Base-by-base conservation (phyloP, 2,797 vertebrate genomes). In the Nannoperca australis region DNA sequence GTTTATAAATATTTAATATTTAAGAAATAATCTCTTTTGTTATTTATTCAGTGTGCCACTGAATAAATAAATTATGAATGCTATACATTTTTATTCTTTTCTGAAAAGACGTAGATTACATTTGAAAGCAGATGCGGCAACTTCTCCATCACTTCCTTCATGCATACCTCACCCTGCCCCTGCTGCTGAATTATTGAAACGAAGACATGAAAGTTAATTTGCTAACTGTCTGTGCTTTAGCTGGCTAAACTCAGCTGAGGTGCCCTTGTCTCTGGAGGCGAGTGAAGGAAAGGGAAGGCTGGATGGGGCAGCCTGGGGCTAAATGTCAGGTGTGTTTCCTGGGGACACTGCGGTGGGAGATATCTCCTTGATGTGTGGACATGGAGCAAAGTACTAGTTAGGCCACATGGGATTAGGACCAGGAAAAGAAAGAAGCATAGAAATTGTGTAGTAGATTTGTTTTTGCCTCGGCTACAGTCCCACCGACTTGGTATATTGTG, bases 181-280 rank as follows among this genome's bases (percentile, higher is more conserved):
- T 13, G 64, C 89, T 83, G 82, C 85, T 94, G 90, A 95, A 94
- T 95, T 94, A 94, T 95, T 95, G 84, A 95, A 93, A 88, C 69
- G 20, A 91, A 92, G 93, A 94, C 93, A 94, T 91, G 93, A 91
- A 93, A 91, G 92, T 93, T 94, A 90, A 95, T 95, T 95, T 94
- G 92, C 92, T 92, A 94, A 94, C 94, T 94, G 94, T 94, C 92
- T 85, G 92, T 76, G 90, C 91, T 94, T 93, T 91, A 91, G 92
- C 91, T 91, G 89, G 88, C 93, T 94, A 92, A 94, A 93, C 93
- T 93, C 85, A 78, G 85, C 88, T 69, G 83, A 86, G 89, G 82
- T 89, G 91, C 89, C 86, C 89, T 90, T 78, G 91, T 93, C 94
- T 93, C 93, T 88, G 89, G 89, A 92, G 91, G 88, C 88, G 22